Base-by-base conservation (phyloP, 2,888 invertebrate species). In the Nebria salina region DNA sequence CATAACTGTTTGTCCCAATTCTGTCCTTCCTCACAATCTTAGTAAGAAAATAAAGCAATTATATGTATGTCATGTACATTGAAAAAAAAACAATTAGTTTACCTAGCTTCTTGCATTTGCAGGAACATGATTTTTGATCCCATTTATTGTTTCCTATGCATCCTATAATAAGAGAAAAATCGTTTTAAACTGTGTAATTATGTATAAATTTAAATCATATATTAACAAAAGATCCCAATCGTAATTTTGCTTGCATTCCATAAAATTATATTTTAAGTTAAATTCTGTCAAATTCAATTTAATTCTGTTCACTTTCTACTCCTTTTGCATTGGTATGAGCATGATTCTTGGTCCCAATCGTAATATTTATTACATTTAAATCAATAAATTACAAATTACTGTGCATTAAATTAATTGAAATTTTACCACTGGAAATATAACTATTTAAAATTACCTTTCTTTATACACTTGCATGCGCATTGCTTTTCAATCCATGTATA, bases 1-100 rank as follows among this genome's bases (percentile, higher is more conserved):
- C 77, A 73, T 41, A 13, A 26, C 11, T 41, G 7, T 41, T 41
- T 43, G 41, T 73, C 42, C n/a, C 64, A 77, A 64, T 13, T 26
- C 25, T 65, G 8, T 1, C 41, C 64, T 1, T 25, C 41, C 13
- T 72, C 54, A 77, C 77, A 77, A 65, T 64, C 77, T 77, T 41
- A 72, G 65, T 43, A 34, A 8, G 6, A 75, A 75, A 25, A 64
- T 65, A 65, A 65, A 76, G 11, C 8, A 66, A 25, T 70, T 66
- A 68, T 15, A 7, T 26, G 15, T 2, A 34, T 34, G 34, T 34
- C 2, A 34, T 34, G 2, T 34, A 34, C 65, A 9, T 66, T 25
- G n/a, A 25, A 34, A 72, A 26, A 26, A n/a, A 34, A 34, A 72
- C 7, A 26, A 72, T 72, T 54, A 54, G 13, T 1, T 34, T 34